These are phyloP conservation scores for Gasterosteus nipponicus DNA, from an alignment of 2,113 vertebrate genomes.

Conservation along the genomic window DNA sequence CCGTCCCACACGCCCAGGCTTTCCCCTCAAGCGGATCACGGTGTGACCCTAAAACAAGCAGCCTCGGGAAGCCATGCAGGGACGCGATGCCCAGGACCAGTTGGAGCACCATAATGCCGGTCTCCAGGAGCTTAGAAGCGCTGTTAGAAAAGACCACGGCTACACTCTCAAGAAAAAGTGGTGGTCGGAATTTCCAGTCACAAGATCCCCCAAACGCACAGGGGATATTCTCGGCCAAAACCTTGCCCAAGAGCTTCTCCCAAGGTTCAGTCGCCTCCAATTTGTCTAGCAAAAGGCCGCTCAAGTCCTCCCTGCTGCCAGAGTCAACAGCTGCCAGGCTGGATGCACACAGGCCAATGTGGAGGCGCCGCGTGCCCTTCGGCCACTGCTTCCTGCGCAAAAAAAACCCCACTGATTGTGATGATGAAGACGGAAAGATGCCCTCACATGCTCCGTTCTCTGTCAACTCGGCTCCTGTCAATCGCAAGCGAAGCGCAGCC, in stretches of 20 bases:
- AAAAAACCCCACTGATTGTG: constrained; percentile 72
- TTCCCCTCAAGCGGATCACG: constrained; percentile 83
- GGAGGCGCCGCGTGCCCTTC: constrained; percentile 88
- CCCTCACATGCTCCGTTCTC: constrained; percentile 21
- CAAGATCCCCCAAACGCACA: constrained; percentile 77
- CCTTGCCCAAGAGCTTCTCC: constrained; percentile 88
- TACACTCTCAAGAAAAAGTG: constrained; percentile 77
- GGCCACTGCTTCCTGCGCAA: constrained; percentile 89
- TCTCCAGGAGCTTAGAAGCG: constrained; percentile 84
- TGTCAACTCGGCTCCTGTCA: constrained; percentile 25
- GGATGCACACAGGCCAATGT: constrained; percentile 75
- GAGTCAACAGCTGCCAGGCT: constrained; percentile 79
- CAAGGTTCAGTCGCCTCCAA: constrained; percentile 84
- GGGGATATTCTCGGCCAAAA: constrained; percentile 83
- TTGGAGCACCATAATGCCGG: constrained; percentile 84
- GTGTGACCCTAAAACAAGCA: constrained; percentile 82
- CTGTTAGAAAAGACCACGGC: constrained; percentile 86
- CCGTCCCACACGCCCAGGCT: constrained; percentile 82
- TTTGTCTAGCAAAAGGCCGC: constrained; percentile 65
- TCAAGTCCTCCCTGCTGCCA: constrained; percentile 65
- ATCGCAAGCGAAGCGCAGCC: constrained; percentile 37
- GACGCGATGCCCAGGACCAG: constrained; percentile 82
- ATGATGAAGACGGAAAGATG: constrained; percentile 65
- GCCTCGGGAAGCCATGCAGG: constrained; percentile 84
- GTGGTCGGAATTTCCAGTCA: constrained; percentile 73